Evolutionary conservation across 35 echinoderm and acorn worm genomes (phyloP), one percentile per base, ranked within the genome.

Genomic region (Ptychodera flava): DNA sequence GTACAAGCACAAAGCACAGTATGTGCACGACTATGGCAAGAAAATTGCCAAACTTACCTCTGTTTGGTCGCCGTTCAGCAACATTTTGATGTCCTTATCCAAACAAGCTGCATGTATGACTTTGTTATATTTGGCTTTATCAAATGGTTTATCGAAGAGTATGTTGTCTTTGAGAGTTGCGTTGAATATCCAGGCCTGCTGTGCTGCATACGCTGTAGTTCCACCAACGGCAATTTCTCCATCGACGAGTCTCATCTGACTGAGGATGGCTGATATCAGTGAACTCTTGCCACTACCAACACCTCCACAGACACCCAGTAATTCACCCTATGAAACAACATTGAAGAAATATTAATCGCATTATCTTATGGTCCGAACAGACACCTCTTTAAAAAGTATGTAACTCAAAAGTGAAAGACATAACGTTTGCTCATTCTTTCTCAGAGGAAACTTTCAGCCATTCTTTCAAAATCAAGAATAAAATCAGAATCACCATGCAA

Each of bases 151-250:
- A 29, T 92, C 95, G 38, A 97, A 97, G 28, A 97, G 85, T 31
- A 97, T 97, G 88, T 97, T 97, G 16, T 97, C 93, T 36, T 89
- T 86, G 79, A 97, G 31, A 0, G 95, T 97, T 16, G 92, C 95
- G 64, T 97, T 97, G 90, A 94, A 97, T 34, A 97, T 90, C 95
- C 95, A 97, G 0, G 95, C 92, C 35, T 97, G 92, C 78, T 97
- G 95, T 1, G 95, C 95, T 27, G 95, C 92, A 33, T 97, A 97
- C 0, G 95, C 95, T 30, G 94, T 92, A 16, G 87, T 81, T 1
- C 95, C 95, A 0, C 32, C 79, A 81, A 93, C 82, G 53, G 83
- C 64, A 34, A 87, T 90, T 28, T 89, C 78, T 6, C 95, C 95
- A 78, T 94, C 90, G 0, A 93, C 75, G 10, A 80, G 89, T 87